Conservation (phyloP, 2,888 invertebrate genomes). For the Drosophila emarginata region DNA sequence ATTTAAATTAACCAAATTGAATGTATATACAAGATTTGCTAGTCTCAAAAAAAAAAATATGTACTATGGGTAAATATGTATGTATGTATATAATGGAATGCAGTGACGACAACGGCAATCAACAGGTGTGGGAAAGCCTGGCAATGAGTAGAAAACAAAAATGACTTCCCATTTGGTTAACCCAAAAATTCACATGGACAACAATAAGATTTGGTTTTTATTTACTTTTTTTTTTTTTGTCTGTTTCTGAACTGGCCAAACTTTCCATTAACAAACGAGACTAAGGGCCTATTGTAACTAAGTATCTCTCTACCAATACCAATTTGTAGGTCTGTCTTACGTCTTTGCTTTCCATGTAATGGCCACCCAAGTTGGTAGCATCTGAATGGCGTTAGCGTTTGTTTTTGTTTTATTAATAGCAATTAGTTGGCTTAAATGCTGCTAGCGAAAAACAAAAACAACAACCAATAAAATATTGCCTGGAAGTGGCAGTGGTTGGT, state of each 20-base stretch:
- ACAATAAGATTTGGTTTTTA: conserved; percentile 30
- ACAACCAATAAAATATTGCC: conserved; percentile 25
- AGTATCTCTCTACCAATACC: conserved; percentile 1
- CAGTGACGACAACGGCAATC: conserved; percentile 1
- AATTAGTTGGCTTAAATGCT: conserved; percentile 52
- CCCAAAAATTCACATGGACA: conserved; percentile 38
- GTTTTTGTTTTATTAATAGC: conserved; percentile 64
- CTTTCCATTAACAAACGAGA: conserved; percentile 50
- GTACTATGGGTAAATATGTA: too few species aligned
- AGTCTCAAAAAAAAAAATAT: neutral
- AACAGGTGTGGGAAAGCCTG: conserved; percentile 13
- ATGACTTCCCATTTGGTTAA: conserved; percentile 44
- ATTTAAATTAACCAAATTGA: conserved; percentile 38
- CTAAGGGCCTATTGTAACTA: conserved; percentile 42
- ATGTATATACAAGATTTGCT: neutral
- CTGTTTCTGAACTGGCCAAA: conserved; percentile 18
- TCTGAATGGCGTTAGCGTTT: conserved; percentile 31
- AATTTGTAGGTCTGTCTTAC: neutral
- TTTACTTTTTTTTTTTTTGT: neutral
- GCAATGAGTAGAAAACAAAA: conserved; percentile 30
- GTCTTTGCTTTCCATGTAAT: conserved; percentile 28
- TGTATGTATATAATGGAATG: conserved; percentile 1
- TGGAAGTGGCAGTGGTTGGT: conserved; percentile 46
- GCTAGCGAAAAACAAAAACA: conserved; percentile 28
- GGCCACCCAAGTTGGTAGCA: conserved; percentile 44